Percentiles rank a stretch among this genome's conserved stretches.
phyloP scores from a whole-genome alignment of 2,797 vertebrate genomes.

The Ciconia nigra region DNA sequence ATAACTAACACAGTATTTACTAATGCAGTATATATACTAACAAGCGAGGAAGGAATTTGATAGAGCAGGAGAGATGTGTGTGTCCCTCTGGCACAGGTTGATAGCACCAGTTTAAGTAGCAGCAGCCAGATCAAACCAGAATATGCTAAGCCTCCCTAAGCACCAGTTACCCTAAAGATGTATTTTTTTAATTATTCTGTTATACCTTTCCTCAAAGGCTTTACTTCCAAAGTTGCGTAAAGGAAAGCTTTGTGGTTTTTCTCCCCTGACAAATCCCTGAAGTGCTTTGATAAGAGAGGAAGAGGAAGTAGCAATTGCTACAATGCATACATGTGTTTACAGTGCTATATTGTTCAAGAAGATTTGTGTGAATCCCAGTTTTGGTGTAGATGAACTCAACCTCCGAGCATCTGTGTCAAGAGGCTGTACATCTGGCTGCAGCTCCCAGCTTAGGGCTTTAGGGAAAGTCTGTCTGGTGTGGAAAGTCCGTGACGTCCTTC shows the following conservation, averaged over 20 bases:
- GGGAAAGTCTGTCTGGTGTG: background rate
- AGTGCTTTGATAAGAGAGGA: background rate
- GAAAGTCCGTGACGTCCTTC: background rate
- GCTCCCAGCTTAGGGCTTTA: background rate
- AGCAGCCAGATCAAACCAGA: background rate
- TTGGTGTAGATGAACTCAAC: background rate
- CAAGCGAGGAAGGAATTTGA: background rate
- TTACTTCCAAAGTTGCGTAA: background rate
- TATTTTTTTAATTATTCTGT: slow-evolving; percentile 3
- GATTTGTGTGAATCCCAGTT: background rate
- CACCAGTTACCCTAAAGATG: background rate
- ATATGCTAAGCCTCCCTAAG: background rate
- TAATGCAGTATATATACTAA: background rate
- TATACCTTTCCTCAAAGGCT: slow-evolving; percentile 38
- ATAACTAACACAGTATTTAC: background rate
- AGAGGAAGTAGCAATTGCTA: slow-evolving; percentile 8
- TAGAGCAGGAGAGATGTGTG: background rate
- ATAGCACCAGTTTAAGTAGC: background rate
- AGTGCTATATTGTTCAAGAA: slow-evolving; percentile 37
- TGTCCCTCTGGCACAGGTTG: background rate
- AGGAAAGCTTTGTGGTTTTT: slow-evolving; percentile 31
- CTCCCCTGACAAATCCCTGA: background rate
- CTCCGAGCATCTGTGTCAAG: slow-evolving; percentile 1
- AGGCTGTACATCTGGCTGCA: slow-evolving; percentile 34
- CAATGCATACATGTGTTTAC: background rate